Evolutionary conservation across 2,113 vertebrate genomes (phyloP), one percentile per base, ranked within the genome.

Genomic region (Oostethus manadensis): DNA sequence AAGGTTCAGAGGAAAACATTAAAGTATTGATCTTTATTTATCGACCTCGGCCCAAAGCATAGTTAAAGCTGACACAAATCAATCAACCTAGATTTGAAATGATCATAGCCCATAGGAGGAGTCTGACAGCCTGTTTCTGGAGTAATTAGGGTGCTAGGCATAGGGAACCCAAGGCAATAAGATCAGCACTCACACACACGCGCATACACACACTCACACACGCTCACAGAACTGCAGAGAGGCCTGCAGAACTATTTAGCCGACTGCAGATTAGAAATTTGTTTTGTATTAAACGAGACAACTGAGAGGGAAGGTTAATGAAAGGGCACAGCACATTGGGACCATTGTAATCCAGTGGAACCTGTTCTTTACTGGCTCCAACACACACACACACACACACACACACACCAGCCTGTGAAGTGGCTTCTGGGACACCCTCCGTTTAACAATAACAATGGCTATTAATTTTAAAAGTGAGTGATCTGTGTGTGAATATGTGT

Each of bases 21-120:
- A 92, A 89, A 86, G 23, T 87, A 93, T 92, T 88, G 90, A 94
- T 95, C 91, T 88, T 93, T 92, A 92, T 92, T 91, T 94, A 95
- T 93, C 90, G 93, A 93, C 89, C 92, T 62, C 87, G 45, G 86
- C 88, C 87, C 87, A 88, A 90, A 94, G 90, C 89, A 92, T 93
- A 94, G 93, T 96, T 94, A 92, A 94, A 91, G 90, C 84, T 93
- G 93, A 93, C 93, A 92, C 84, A 88, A 91, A 95, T 97, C 93
- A 94, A 95, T 95, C 92, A 92, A 93, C 93, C 93, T 92, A 90
- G 89, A 92, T 91, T 93, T 93, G 92, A 93, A 91, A 92, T 87
- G 89, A 92, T 93, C 89, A 91, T 93, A 88, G 72, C 89, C 71
- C 83, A 78, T 89, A 89, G 89, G 83, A 84, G 76, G 74, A 88